Percentiles rank a stretch among this genome's conserved stretches.
These are phyloP conservation scores for Chironex yamaguchii DNA, from an alignment of 30 jellyfish, hydroid and myxozoan species.

Conservation along the genomic window DNA sequence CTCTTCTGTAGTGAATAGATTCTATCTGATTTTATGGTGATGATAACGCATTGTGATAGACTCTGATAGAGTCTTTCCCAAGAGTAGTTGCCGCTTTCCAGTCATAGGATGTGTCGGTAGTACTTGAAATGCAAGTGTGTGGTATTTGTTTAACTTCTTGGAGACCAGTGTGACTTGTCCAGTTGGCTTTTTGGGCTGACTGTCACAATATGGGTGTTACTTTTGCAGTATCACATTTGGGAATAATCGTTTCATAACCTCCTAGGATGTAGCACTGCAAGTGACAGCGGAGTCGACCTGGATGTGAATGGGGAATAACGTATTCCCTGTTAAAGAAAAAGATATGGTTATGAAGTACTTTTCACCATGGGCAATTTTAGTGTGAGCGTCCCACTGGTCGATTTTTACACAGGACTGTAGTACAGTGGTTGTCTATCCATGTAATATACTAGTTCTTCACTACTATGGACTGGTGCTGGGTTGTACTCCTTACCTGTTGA, in stretches of 20 bases:
- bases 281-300: not conserved
- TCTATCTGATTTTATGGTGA: not conserved
- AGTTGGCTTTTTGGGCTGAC: not conserved
- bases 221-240: not conserved
- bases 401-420: not conserved
- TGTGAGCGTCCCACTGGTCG: not conserved
- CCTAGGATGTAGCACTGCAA: not conserved
- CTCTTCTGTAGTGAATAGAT: not conserved
- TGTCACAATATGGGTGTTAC: not conserved
- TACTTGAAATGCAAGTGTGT: not conserved
- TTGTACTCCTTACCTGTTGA: too few relatives aligned
- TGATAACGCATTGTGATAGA: too few relatives aligned
- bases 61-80: too few relatives aligned
- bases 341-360: not conserved
- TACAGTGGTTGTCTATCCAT: not conserved
- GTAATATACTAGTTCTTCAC: not conserved
- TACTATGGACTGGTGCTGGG: not conserved
- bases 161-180: not conserved
- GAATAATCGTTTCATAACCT: not conserved
- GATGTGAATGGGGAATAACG: not conserved
- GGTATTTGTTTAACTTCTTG: not conserved
- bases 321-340: not conserved
- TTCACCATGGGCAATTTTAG: not conserved
- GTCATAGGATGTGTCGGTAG: not conserved
- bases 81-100: too few relatives aligned